Percentiles rank a stretch among this genome's conserved stretches.
Evolutionary conservation across 2,888 invertebrate genomes (phyloP).

Genomic region (Rapana venosa): DNA sequence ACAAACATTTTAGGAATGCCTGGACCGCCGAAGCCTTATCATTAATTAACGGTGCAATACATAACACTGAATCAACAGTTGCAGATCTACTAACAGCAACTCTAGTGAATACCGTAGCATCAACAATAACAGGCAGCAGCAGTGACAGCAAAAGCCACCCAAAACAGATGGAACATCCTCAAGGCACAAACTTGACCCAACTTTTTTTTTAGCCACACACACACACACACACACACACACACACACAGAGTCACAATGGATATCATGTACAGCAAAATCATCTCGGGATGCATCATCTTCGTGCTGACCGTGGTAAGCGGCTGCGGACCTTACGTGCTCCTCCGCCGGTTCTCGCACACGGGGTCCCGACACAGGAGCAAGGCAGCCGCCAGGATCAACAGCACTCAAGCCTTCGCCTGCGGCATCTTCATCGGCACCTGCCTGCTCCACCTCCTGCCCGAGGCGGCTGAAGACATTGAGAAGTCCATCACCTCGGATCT

Average conservation of each 20-base stretch:
- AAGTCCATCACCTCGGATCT: slow-evolving; percentile 28
- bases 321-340: slow-evolving; percentile 27
- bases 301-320: slow-evolving; percentile 33
- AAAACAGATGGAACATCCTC: not conserved
- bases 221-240: not conserved
- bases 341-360: not conserved
- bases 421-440: slow-evolving; percentile 48
- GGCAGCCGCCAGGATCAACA: not conserved
- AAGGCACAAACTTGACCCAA: too few species aligned
- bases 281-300: slow-evolving; percentile 45
- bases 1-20: not conserved
- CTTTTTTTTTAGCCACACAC: not conserved
- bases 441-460: slow-evolving; percentile 46
- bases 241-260: slow-evolving; percentile 29
- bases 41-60: too few species aligned
- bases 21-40: too few species aligned
- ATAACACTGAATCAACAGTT: too few species aligned
- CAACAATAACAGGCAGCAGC: too few species aligned
- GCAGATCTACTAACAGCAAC: too few species aligned
- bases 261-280: slow-evolving; percentile 31
- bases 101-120: too few species aligned
- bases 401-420: slow-evolving; percentile 44
- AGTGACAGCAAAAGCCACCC: not conserved
- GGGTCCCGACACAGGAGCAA: not conserved
- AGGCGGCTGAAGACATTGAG: slow-evolving; percentile 32